A percentile compares a stretch with the other conserved stretches of the same genome.
phyloP scores from a whole-genome alignment of 2,888 invertebrate species.

The Agrilus cyanescens region DNA sequence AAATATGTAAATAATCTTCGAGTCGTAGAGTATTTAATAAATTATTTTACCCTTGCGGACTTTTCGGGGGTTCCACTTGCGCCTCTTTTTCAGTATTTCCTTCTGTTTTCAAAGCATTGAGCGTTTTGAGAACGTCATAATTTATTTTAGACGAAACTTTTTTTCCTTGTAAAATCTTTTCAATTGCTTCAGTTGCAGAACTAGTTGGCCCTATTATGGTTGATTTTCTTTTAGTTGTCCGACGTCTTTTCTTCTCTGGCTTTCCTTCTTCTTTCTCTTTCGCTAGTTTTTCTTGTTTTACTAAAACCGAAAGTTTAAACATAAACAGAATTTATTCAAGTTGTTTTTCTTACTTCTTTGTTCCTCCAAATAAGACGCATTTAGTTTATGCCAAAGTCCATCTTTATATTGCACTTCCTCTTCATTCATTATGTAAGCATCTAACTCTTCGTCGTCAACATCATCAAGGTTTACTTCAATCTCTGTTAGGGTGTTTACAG shows the following conservation, averaged over 20 bases:
- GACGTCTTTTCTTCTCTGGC: constrained; percentile 65
- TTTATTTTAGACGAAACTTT: constrained; percentile 95
- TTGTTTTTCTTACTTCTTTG: constrained; percentile 57
- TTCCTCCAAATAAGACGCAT: constrained; percentile 75
- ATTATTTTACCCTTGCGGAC: not conserved
- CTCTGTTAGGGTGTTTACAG: constrained; percentile 16
- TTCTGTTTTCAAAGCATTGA: constrained; percentile 37
- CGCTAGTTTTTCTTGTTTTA: constrained; percentile 68
- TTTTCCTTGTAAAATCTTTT: constrained; percentile 92
- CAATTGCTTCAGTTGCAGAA: constrained; percentile 81
- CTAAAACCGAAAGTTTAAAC: constrained; percentile 33
- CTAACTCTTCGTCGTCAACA: constrained; percentile 84
- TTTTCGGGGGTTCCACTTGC: constrained; percentile 3
- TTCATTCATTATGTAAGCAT: constrained; percentile 71
- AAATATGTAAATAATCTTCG: not conserved
- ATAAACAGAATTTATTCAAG: not conserved
- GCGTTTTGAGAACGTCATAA: constrained; percentile 85
- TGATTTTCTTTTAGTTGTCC: constrained; percentile 48
- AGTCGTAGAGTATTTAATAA: too few relatives aligned
- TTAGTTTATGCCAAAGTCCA: constrained; percentile 75
- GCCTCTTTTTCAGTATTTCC: constrained; percentile 27
- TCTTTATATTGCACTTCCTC: constrained; percentile 74
- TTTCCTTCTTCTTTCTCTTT: constrained; percentile 81
- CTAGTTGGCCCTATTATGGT: constrained; percentile 48
- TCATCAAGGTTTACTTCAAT: constrained; percentile 56